These are phyloP conservation scores for Nylanderia fulva DNA, from an alignment of 1,140 invertebrate genomes.

Conservation along the genomic window DNA sequence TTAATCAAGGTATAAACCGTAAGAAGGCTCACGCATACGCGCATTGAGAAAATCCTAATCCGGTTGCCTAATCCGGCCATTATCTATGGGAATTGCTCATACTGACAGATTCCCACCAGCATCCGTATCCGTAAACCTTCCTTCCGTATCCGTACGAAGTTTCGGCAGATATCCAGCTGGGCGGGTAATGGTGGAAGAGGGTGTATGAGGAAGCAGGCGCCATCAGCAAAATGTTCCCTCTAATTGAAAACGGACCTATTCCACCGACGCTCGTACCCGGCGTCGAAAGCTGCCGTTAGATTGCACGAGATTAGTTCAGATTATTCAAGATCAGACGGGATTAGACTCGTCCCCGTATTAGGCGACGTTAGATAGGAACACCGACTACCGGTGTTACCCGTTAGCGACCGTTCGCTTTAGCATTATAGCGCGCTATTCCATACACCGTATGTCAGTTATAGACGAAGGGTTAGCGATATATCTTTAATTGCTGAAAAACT, in stretches of 20 bases:
- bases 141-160: slow-evolving; percentile 50
- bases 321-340: slow-evolving; percentile 78
- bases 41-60: slow-evolving; percentile 51
- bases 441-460: not conserved
- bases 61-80: slow-evolving; percentile 54
- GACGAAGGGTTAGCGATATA: not conserved
- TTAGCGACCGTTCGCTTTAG: slow-evolving; percentile 30
- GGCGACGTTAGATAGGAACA: slow-evolving; percentile 59
- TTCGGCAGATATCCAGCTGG: slow-evolving; percentile 48
- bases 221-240: slow-evolving; percentile 68
- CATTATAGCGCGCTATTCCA: slow-evolving; percentile 2
- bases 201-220: not conserved
- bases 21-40: slow-evolving; percentile 48
- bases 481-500: slow-evolving; percentile 29
- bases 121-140: slow-evolving; percentile 58
- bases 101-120: slow-evolving; percentile 56
- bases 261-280: slow-evolving; percentile 30
- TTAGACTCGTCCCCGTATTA: slow-evolving; percentile 70
- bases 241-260: slow-evolving; percentile 75
- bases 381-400: slow-evolving; percentile 36
- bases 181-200: not conserved
- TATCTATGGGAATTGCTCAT: slow-evolving; percentile 58
- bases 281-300: slow-evolving; percentile 68
- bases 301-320: slow-evolving; percentile 76
- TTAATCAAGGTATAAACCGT: slow-evolving; percentile 35